Evolutionary conservation across 1,140 invertebrate genomes (phyloP).

Genomic region (Melanaphis sacchari): DNA sequence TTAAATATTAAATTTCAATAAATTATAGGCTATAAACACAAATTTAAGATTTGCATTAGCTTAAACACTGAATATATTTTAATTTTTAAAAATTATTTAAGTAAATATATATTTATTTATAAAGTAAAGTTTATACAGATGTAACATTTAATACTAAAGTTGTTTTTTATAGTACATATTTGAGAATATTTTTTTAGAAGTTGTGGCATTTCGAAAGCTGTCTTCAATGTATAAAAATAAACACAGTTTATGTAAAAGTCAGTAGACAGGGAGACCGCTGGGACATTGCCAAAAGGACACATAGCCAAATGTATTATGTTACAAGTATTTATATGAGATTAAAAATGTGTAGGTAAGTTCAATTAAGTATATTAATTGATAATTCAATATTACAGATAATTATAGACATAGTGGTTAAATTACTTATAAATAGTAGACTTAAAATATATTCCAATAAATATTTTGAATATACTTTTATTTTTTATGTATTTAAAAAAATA

Average conservation of each 20-base stretch:
- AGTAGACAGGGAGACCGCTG: constrained; percentile 15
- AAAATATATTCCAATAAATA: not conserved
- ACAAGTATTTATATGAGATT: constrained; percentile 37
- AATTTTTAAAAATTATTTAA: not conserved
- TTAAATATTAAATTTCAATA: not conserved
- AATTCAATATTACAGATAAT: not conserved
- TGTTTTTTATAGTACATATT: not conserved
- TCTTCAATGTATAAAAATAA: constrained; percentile 51
- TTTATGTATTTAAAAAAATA: not conserved
- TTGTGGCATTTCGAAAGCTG: constrained; percentile 37
- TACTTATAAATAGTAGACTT: too few relatives aligned
- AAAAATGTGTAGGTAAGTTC: constrained; percentile 12
- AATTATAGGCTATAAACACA: not conserved
- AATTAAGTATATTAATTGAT: not conserved
- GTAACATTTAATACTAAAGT: not conserved
- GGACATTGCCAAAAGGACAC: constrained; percentile 16
- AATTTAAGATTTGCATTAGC: not conserved
- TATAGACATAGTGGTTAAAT: too few relatives aligned
- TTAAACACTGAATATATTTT: not conserved
- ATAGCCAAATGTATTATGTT: constrained; percentile 53
- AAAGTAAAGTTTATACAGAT: constrained; percentile 14
- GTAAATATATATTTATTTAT: not conserved
- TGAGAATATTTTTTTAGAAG: not conserved
- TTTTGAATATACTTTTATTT: not conserved
- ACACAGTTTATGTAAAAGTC: not conserved